Evolutionary conservation across 2,797 vertebrate species (phyloP), one percentile per base, ranked within the genome.

Genomic region (Sebastes aleutianus): DNA sequence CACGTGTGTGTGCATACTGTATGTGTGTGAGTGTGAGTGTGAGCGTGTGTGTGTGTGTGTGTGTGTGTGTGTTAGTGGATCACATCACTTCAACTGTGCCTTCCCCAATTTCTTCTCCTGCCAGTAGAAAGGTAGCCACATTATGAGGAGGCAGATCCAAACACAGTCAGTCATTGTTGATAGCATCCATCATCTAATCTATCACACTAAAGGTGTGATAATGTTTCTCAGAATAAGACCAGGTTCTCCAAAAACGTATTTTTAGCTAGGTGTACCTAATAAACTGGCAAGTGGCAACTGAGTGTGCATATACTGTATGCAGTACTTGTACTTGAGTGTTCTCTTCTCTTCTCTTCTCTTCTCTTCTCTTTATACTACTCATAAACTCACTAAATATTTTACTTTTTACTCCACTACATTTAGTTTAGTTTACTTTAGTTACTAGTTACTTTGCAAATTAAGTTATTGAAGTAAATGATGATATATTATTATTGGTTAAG

Each of bases 61-160:
- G 70, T 57, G 7, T 26, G 20, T 57, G 61, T 32, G 29, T 36
- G 43, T 56, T 14, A 39, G 14, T 16, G 39, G 8, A 50, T 50
- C 47, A 43, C 39, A 43, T 72, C 68, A 69, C 78, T 62, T 82
- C 20, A 78, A 66, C 43, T 34, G 20, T 56, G 32, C 36, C 67
- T 85, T 78, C 39, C 14, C 58, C 16, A 80, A 70, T 16, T 67
- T 65, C 61, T 22, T 63, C 43, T 75, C 24, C 61, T 50, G 56
- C 31, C 18, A 7, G 56, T 47, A 34, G 50, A 47, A 64, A 84
- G 31, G 31, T 74, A 22, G 34, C 47, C 32, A 14, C 32, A 8
- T 54, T 63, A 36, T 58, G 43, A 61, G 5, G 64, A 66, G 39
- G n/a, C 24, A 36, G 11, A 78, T 58, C 59, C 27, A 70, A 27